phyloP scores from a whole-genome alignment of 2,113 vertebrate species.

The Cebus imitator region DNA sequence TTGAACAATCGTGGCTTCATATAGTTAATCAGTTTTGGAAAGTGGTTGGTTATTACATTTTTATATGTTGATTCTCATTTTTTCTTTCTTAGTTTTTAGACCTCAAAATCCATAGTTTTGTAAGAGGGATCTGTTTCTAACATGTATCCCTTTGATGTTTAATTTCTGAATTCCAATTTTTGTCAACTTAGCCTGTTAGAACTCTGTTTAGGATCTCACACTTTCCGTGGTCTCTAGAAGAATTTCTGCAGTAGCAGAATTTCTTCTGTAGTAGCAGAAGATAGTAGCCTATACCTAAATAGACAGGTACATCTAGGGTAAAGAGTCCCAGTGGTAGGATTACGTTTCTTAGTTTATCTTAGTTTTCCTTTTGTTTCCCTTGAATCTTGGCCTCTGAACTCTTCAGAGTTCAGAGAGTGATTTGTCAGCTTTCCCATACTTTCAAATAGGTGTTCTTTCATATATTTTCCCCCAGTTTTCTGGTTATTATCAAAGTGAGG shows the following conservation, averaged over 20 bases:
- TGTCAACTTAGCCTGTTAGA: not conserved
- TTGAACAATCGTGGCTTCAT: not conserved
- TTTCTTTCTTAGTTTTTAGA: not conserved
- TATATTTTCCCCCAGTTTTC: not conserved
- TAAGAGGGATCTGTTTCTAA: not conserved
- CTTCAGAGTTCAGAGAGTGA: not conserved
- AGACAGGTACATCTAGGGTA: not conserved
- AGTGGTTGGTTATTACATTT: not conserved
- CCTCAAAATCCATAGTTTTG: not conserved
- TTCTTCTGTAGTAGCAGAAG: too few species aligned
- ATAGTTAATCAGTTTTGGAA: not conserved
- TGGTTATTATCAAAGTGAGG: not conserved
- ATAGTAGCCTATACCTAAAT: not conserved
- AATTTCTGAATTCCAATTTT: not conserved
- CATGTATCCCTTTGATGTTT: not conserved
- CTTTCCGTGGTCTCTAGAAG: not conserved
- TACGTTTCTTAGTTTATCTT: not conserved
- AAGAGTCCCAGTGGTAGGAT: not conserved
- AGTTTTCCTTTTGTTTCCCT: not conserved
- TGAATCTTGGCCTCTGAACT: not conserved
- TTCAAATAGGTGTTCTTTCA: not conserved
- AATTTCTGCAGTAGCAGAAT: not conserved
- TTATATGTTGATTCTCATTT: slow-evolving; percentile 18
- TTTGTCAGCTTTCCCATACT: not conserved
- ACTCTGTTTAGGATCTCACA: not conserved